Conservation (phyloP, 2,113 vertebrate species). For the Dromaius novaehollandiae region DNA sequence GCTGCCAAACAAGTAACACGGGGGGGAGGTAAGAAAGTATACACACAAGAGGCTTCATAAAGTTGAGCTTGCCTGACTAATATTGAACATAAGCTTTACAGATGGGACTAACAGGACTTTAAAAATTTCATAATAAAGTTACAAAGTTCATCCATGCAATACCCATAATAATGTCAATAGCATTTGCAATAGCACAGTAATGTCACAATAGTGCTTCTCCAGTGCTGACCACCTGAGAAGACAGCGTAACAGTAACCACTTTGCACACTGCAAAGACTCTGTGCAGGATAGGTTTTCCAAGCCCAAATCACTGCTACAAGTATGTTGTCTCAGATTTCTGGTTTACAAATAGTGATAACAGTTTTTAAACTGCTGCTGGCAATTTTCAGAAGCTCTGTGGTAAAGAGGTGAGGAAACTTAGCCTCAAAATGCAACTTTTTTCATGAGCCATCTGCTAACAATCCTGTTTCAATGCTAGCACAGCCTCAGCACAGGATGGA, state of each 20-base stretch:
- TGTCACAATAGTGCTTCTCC: background rate
- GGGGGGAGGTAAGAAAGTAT: background rate
- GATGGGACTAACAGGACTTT: no score
- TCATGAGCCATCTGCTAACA: background rate
- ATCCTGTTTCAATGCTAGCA: background rate
- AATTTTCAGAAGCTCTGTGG: background rate
- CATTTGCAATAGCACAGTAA: background rate
- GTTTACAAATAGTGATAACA: background rate
- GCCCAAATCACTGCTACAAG: fast-evolving
- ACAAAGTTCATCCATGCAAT: background rate
- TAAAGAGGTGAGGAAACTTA: background rate
- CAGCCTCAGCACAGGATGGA: background rate
- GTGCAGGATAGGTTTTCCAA: background rate
- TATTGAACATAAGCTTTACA: background rate
- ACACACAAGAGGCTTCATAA: background rate
- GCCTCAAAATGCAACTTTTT: background rate
- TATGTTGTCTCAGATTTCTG: background rate
- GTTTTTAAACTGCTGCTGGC: background rate
- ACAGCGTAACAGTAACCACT: background rate
- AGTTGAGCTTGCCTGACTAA: background rate
- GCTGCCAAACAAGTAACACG: background rate
- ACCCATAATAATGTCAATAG: background rate
- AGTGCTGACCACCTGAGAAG: background rate
- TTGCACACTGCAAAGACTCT: background rate
- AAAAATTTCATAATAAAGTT: no score